These are phyloP conservation scores for Andinoacara biseriatus DNA, from an alignment of 2,113 vertebrate species.

Conservation along the genomic window DNA sequence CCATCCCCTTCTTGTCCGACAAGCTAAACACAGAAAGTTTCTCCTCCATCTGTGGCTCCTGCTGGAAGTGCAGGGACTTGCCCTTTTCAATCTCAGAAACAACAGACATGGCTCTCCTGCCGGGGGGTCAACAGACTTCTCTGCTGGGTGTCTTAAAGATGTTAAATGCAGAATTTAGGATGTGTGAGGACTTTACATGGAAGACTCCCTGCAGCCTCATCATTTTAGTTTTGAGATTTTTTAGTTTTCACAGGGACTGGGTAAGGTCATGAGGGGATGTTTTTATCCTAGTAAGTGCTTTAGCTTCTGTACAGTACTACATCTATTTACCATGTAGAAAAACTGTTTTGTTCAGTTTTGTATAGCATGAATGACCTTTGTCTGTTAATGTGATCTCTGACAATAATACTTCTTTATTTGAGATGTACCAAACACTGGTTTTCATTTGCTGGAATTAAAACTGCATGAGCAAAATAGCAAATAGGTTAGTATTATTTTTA, in stretches of 20 bases:
- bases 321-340: not conserved
- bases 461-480: not conserved
- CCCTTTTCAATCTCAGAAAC: slow-evolving; percentile 65
- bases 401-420: not conserved
- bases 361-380: rapidly evolving
- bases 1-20: slow-evolving; percentile 8
- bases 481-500: not conserved
- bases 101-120: slow-evolving; percentile 75
- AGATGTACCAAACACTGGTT: not conserved
- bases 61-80: slow-evolving; percentile 48
- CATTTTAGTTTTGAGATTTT: slow-evolving; percentile 14
- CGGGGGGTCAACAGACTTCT: slow-evolving; percentile 65
- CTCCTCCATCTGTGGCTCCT: slow-evolving; percentile 33
- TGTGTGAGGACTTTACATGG: slow-evolving; percentile 29
- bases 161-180: slow-evolving; percentile 41
- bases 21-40: slow-evolving; percentile 38
- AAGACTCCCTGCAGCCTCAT: slow-evolving; percentile 45
- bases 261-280: slow-evolving; percentile 2
- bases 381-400: not conserved
- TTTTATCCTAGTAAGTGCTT: not conserved
- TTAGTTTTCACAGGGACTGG: not conserved
- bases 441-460: not conserved
- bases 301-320: not conserved
- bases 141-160: slow-evolving; percentile 58
- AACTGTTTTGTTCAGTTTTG: not conserved